Evolutionary conservation across 1,140 invertebrate species (phyloP), one percentile per base, ranked within the genome.

Genomic region (Eulimnadia texana): DNA sequence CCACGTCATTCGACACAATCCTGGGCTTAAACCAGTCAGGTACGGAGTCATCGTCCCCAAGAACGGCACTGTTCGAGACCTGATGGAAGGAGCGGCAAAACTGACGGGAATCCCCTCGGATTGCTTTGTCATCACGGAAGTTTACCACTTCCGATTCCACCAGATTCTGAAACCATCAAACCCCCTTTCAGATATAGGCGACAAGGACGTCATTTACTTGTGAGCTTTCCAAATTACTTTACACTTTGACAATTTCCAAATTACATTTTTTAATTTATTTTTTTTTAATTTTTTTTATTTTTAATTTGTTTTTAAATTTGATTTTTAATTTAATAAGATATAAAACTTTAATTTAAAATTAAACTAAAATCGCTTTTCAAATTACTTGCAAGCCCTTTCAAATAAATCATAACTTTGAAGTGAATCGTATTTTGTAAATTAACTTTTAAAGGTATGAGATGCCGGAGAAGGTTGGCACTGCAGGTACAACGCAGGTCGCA

Each of bases 131-230:
- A 75, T 80, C 20, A 72, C 76, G 52, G 77, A 80, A 66, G 72
- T 80, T 0, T 76, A 73, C 60, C 77, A 75, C 67, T 71, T 74
- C 64, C 71, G 74, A 60, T 76, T 80, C 64, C 76, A 79, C 67
- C 78, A 78, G 67, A 68, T 79, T 22, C 80, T 74, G 66, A 62
- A 64, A 23, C 62, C 64, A 24, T 71, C 75, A 16, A 78, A 80
- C 53, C 60, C 62, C 3, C 63, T 79, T 0, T 72, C 66, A 60
- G 67, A 71, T 59, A 78, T 79, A 50, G 65, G 72, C 60, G 78
- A 79, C 50, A 71, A 73, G 60, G 78, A 79, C 70, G 71, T 74
- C 59, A 77, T 78, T 57, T 78, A 72, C 68, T 67, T 78, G 72
- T 79, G 71, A 69, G 76, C n/a, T n/a, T n/a, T n/a, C n/a, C n/a